Percentiles rank a stretch among this genome's conserved stretches.
These are phyloP conservation scores for Botia kubotai DNA, from an alignment of 2,797 vertebrate genomes.

Conservation along the genomic window DNA sequence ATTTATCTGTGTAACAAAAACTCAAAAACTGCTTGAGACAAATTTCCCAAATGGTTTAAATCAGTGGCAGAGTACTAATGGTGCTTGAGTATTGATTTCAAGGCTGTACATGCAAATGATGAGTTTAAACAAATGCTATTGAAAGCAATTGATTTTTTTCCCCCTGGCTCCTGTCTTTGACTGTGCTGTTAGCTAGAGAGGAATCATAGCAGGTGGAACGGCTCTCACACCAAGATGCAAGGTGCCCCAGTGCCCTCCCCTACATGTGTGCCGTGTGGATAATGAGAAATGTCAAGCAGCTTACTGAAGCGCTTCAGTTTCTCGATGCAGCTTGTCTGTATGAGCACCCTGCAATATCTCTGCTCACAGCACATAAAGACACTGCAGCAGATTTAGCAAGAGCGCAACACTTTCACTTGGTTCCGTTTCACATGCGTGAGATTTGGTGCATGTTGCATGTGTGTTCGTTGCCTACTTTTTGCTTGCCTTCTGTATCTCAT, in stretches of 20 bases:
- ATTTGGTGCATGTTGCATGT: constrained; percentile 5
- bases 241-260: constrained; percentile 34
- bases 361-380: constrained; percentile 67
- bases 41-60: background rate
- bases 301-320: constrained; percentile 53
- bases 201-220: constrained; percentile 34
- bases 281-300: constrained; percentile 54
- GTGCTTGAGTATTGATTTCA: constrained; percentile 7
- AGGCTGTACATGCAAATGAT: constrained; percentile 19
- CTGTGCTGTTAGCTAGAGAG: constrained; percentile 23
- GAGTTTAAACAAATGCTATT: constrained; percentile 27
- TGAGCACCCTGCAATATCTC: constrained; percentile 53
- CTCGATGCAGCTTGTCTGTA: constrained; percentile 45
- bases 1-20: background rate
- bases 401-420: constrained; percentile 59
- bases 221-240: constrained; percentile 49
- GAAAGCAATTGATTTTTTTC: constrained; percentile 12
- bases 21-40: background rate
- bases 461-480: constrained; percentile 26
- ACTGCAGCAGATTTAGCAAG: constrained; percentile 63
- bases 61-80: background rate
- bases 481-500: constrained; percentile 17
- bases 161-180: constrained; percentile 16
- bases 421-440: constrained; percentile 61
- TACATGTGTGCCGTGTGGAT: constrained; percentile 43